Conservation (phyloP, 2,113 vertebrate species). For the Pogona vitticeps region DNA sequence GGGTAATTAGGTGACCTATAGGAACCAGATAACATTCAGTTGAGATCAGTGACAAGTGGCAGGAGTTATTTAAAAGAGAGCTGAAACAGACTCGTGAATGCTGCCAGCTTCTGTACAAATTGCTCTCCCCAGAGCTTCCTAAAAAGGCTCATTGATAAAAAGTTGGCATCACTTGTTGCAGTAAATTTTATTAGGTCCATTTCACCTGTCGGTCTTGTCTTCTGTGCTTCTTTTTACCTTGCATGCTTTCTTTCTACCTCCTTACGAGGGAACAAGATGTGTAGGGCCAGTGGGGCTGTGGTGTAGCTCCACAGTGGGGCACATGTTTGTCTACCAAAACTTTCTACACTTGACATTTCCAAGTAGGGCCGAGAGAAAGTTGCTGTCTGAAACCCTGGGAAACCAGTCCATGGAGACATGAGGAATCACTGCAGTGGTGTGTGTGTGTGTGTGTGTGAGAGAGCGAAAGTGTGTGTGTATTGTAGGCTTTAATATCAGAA, state of each 20-base stretch:
- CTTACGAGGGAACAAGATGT: neutral
- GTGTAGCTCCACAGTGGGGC: no score
- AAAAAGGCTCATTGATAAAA: constrained; percentile 24
- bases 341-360: neutral
- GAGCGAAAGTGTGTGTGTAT: neutral
- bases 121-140: neutral
- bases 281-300: neutral
- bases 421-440: neutral
- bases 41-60: constrained; percentile 58
- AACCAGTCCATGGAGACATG: neutral
- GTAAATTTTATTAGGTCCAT: neutral
- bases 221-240: neutral
- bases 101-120: constrained; percentile 28
- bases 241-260: no score
- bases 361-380: neutral
- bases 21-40: constrained; percentile 58
- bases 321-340: neutral
- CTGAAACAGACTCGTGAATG: constrained; percentile 21
- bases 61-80: constrained; percentile 50
- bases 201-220: fast-evolving
- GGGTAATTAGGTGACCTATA: constrained; percentile 65
- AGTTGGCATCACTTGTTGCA: neutral
- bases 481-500: neutral
- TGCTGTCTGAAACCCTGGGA: neutral
- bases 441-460: no score